Evolutionary conservation across 2,888 invertebrate genomes (phyloP).

Genomic region (Odontocerum albicorne): DNA sequence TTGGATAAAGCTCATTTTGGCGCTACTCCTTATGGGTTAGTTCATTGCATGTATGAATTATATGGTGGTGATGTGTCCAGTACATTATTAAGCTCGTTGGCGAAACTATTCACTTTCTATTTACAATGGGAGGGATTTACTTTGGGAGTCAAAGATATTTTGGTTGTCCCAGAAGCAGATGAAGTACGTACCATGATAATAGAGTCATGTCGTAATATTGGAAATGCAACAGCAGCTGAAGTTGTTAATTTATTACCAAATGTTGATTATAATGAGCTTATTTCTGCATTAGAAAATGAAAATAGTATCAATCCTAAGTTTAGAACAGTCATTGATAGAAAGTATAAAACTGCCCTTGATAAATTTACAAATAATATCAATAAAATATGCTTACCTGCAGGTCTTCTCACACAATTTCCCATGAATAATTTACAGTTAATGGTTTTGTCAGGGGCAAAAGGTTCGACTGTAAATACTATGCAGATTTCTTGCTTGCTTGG

Average conservation of each 20-base stretch:
- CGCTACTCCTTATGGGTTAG: slow-evolving; percentile 89
- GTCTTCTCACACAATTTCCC: slow-evolving; percentile 87
- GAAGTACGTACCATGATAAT: slow-evolving; percentile 70
- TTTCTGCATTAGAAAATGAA: slow-evolving; percentile 69
- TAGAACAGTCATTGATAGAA: slow-evolving; percentile 77
- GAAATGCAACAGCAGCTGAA: slow-evolving; percentile 64
- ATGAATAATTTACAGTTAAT: slow-evolving; percentile 96
- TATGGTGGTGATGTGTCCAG: slow-evolving; percentile 89
- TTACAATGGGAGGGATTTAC: slow-evolving; percentile 93
- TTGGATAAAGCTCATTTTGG: slow-evolving; percentile 97
- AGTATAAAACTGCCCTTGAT: slow-evolving; percentile 80
- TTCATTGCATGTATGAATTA: slow-evolving; percentile 93
- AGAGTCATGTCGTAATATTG: slow-evolving; percentile 62
- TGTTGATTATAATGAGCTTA: slow-evolving; percentile 59
- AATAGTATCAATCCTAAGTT: slow-evolving; percentile 74
- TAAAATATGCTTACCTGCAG: slow-evolving; percentile 79
- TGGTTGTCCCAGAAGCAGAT: slow-evolving; percentile 76
- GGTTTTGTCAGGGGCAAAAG: slow-evolving; percentile 98
- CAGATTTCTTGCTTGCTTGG: slow-evolving; percentile 97
- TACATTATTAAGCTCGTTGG: slow-evolving; percentile 82
- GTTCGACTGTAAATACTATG: slow-evolving; percentile 97
- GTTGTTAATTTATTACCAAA: slow-evolving; percentile 70
- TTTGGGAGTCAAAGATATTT: slow-evolving; percentile 92
- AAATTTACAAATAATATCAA: slow-evolving; percentile 89
- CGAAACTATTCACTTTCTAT: slow-evolving; percentile 88